Evolutionary conservation across 2,888 invertebrate genomes (phyloP).

Genomic region (Linyphia triangularis): DNA sequence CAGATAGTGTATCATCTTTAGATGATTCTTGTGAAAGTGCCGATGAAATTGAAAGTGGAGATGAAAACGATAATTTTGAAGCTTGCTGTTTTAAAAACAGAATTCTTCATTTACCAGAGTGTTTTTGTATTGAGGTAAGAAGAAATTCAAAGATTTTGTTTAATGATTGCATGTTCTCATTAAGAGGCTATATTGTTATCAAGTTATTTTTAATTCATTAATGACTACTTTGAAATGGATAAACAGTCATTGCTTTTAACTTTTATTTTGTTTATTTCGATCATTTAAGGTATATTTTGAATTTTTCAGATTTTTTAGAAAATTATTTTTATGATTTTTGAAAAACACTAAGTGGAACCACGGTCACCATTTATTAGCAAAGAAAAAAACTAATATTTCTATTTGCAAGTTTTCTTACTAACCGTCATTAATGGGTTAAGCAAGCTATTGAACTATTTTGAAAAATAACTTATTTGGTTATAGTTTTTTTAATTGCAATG

Average conservation of each 20-base stretch:
- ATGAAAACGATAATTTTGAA: conserved; percentile 51
- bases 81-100: conserved; percentile 72
- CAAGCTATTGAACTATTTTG: neutral
- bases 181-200: neutral
- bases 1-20: conserved; percentile 61
- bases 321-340: too few relatives aligned
- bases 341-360: too few relatives aligned
- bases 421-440: neutral
- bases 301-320: too few relatives aligned
- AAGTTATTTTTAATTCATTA: neutral
- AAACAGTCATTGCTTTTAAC: too few relatives aligned
- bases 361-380: too few relatives aligned
- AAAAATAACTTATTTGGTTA: too few relatives aligned
- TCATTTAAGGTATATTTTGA: too few relatives aligned
- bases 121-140: conserved; percentile 76
- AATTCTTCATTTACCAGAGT: conserved; percentile 75
- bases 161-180: neutral
- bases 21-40: conserved; percentile 64
- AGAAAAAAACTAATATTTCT: too few relatives aligned
- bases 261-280: too few relatives aligned
- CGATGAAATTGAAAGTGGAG: conserved; percentile 57
- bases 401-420: too few relatives aligned
- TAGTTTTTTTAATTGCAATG: too few relatives aligned
- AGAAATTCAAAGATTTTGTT: neutral
- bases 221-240: too few relatives aligned